Conservation (phyloP, 2,888 invertebrate genomes). For the Agonopterix arenella region DNA sequence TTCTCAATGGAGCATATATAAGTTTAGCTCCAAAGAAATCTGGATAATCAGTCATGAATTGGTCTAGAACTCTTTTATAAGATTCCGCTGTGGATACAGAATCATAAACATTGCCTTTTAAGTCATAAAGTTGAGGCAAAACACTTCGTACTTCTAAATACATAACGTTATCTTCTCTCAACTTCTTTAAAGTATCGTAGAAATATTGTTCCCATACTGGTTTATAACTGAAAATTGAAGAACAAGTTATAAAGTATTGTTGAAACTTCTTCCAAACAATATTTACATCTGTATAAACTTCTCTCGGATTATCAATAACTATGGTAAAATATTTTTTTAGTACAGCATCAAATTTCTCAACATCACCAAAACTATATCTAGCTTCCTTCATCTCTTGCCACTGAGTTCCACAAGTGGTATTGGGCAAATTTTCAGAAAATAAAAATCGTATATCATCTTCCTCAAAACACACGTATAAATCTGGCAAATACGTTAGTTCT, state of each 20-base stretch:
- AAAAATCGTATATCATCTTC: slow-evolving; percentile 31
- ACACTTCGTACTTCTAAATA: slow-evolving; percentile 82
- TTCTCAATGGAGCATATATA: slow-evolving; percentile 81
- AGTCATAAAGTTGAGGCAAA: slow-evolving; percentile 79
- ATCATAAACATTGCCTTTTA: slow-evolving; percentile 77
- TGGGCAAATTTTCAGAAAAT: slow-evolving; percentile 42
- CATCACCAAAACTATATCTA: slow-evolving; percentile 59
- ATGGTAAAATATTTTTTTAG: slow-evolving; percentile 75
- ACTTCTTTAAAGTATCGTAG: slow-evolving; percentile 78
- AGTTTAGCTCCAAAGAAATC: slow-evolving; percentile 82
- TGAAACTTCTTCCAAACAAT: slow-evolving; percentile 78
- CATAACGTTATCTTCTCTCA: slow-evolving; percentile 81
- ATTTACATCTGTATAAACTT: slow-evolving; percentile 72
- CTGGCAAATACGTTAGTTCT: slow-evolving; percentile 77
- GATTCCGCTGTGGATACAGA: slow-evolving; percentile 70
- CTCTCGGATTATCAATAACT: slow-evolving; percentile 59
- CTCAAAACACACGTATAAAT: slow-evolving; percentile 75
- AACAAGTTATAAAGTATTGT: slow-evolving; percentile 69
- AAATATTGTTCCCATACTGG: slow-evolving; percentile 82
- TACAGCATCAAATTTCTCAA: slow-evolving; percentile 68
- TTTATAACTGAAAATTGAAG: slow-evolving; percentile 75
- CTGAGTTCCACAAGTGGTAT: slow-evolving; percentile 26
- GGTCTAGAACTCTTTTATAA: slow-evolving; percentile 73
- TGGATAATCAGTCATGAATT: slow-evolving; percentile 76
- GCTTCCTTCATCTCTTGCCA: slow-evolving; percentile 73